phyloP scores from a whole-genome alignment of 2,113 vertebrate genomes.

The Pontoporia blainvillei region DNA sequence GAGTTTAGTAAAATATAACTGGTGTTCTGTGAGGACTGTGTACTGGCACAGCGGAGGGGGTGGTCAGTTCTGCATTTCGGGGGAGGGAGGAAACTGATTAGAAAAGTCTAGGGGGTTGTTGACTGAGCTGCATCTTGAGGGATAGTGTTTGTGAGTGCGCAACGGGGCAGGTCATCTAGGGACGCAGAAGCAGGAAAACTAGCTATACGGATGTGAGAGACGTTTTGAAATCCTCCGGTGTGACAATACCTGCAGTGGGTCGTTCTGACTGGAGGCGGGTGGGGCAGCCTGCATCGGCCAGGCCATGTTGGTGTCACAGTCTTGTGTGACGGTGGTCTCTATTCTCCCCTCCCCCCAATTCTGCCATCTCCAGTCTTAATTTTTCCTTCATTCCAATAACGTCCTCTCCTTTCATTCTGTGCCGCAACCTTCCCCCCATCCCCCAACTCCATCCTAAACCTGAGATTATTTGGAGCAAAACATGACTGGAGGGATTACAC shows the following conservation, averaged over 20 bases:
- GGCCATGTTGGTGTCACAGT: rapidly evolving
- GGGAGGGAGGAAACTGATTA: neutral
- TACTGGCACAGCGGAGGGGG: neutral
- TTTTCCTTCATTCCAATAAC: neutral
- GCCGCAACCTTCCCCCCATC: neutral
- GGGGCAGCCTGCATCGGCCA: rapidly evolving
- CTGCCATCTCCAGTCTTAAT: neutral
- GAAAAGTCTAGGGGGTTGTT: neutral
- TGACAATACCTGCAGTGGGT: too few species aligned
- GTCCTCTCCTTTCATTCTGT: neutral
- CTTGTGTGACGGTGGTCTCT: neutral
- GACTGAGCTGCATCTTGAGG: neutral
- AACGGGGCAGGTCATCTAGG: neutral
- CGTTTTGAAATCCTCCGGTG: neutral
- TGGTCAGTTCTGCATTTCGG: neutral
- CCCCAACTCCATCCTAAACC: neutral
- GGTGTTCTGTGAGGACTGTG: neutral
- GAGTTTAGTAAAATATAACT: neutral
- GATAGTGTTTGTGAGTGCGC: neutral
- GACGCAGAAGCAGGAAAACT: neutral
- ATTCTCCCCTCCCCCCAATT: neutral
- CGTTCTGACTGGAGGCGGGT: neutral
- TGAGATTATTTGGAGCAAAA: neutral
- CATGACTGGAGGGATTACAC: neutral
- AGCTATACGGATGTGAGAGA: neutral